Percentiles rank a stretch among this genome's conserved stretches.
Conservation (phyloP, 2,888 invertebrate species). For the Himalopsyche japonica region DNA sequence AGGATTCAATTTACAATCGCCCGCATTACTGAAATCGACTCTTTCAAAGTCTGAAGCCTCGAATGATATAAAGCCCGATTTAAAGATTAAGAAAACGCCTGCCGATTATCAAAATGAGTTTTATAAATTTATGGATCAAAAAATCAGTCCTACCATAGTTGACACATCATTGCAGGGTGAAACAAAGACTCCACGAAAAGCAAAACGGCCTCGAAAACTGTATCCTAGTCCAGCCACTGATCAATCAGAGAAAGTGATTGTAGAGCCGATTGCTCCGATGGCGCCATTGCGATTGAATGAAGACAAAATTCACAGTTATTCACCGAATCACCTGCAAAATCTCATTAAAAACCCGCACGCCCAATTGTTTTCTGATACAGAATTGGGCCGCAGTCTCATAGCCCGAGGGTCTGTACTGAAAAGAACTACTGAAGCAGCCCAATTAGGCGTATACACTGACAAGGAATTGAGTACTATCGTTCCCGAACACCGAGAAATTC, state of each 20-base stretch:
- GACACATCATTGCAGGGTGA: neutral
- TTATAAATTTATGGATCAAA: slow-evolving; percentile 31
- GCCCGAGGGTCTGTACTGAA: neutral
- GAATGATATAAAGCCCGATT: neutral
- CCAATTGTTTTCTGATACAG: neutral
- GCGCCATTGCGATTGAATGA: slow-evolving; percentile 8
- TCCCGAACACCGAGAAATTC: neutral
- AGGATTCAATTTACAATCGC: neutral
- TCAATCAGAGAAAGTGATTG: slow-evolving; percentile 12
- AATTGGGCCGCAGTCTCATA: neutral
- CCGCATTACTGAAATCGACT: neutral
- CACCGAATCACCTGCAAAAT: neutral
- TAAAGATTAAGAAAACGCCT: neutral
- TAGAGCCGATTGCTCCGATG: slow-evolving; percentile 5
- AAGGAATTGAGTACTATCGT: neutral
- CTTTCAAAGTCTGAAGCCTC: neutral
- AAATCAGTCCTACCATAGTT: neutral
- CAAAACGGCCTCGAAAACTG: slow-evolving; percentile 31
- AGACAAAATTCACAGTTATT: neutral
- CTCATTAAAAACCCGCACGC: neutral
- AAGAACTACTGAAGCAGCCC: neutral
- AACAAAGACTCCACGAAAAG: slow-evolving; percentile 26
- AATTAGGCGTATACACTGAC: neutral
- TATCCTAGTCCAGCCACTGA: neutral
- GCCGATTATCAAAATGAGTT: slow-evolving; percentile 30